Evolutionary conservation across 2,888 invertebrate genomes (phyloP).

Genomic region (Chironomus riparius): DNA sequence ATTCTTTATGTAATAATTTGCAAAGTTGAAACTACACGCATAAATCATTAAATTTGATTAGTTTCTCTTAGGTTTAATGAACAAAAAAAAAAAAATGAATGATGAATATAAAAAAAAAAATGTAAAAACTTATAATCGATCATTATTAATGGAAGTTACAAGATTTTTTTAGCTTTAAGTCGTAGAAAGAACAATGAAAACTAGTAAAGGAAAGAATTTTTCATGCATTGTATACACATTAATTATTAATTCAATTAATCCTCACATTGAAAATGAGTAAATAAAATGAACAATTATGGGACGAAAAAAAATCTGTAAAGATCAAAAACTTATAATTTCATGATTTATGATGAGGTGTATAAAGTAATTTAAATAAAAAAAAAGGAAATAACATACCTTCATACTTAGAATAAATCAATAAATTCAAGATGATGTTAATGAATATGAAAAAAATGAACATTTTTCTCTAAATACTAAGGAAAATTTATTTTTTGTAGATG

Average conservation of each 20-base stretch:
- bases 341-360: not conserved
- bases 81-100: not conserved
- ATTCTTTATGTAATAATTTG: not conserved
- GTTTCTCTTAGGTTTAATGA: not conserved
- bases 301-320: not conserved
- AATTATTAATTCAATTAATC: slow-evolving; percentile 1
- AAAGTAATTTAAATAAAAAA: not conserved
- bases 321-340: not conserved
- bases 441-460: not conserved
- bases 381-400: not conserved
- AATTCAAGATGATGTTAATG: not conserved
- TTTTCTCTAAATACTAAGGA: not conserved
- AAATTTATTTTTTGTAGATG: slow-evolving; percentile 22
- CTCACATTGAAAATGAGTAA: not conserved
- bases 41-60: not conserved
- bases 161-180: not conserved
- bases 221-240: slow-evolving; percentile 8
- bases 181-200: slow-evolving; percentile 17
- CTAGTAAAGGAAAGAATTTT: not conserved
- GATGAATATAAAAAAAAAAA: not conserved
- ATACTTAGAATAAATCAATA: slow-evolving; percentile 6
- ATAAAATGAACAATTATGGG: not conserved
- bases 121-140: not conserved
- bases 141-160: slow-evolving; percentile 1
- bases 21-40: not conserved